Base-by-base conservation (phyloP, 2,888 invertebrate genomes). In the Nomada ferruginata region DNA sequence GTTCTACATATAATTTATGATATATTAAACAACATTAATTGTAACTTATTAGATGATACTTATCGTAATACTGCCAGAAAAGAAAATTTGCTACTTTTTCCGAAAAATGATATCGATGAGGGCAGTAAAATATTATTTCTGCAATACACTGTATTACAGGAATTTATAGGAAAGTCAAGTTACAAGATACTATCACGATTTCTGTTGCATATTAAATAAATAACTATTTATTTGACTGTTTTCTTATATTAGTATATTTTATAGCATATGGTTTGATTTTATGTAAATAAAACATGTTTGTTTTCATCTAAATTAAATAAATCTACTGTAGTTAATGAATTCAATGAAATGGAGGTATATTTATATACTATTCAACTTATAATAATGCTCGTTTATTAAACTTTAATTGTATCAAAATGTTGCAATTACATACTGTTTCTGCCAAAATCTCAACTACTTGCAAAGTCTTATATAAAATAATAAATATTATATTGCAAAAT, bases 161-260 rank as follows among this genome's bases (percentile, higher is more conserved):
- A 69, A 69, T 85, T 85, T 85, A 69, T 84, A 86, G 65, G 80
- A 83, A 77, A 77, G 59, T 81, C 69, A 47, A 81, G 83, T 78
- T 84, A 76, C 47, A 79, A 63, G 76, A 79, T 85, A 84, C 42
- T 74, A 85, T 85, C 73, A 74, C 79, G 50, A 86, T 89, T 85
- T 89, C 87, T 85, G 87, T 73, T 83, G 61, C 82, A 82, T 83
- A 75, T 74, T 71, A 90, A 65, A 89, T 87, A 89, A 91, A 90
- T 76, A 52, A 44, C 42, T 76, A 68, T 80, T 77, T 72, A 71
- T 73, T 76, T 68, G 29, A 60, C 5, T 42, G 72, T 60, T 76
- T 47, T 59, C 11, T 64, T 60, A 44, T 18, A 63, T 80, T 26
- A 29, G 18, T n/a, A 68, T 55, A 75, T 44, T 53, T 70, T 66